Conservation (phyloP, 2,797 vertebrate species). For the Glossophaga mutica region DNA sequence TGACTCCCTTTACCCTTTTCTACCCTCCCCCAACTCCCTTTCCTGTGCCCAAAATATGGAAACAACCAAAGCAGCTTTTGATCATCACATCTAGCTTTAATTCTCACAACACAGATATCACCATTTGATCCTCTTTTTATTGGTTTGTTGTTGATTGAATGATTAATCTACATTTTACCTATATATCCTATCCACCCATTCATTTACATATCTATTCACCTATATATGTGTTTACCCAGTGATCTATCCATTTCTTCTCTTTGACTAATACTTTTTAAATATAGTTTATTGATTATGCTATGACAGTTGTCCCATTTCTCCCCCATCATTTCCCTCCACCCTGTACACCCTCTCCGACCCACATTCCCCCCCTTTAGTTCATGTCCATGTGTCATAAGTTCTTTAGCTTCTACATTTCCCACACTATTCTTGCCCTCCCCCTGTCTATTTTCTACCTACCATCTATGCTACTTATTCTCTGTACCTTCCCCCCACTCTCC, state of each 20-base stretch:
- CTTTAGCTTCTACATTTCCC: too few relatives aligned
- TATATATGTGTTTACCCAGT: too few relatives aligned
- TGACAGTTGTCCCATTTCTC: too few relatives aligned
- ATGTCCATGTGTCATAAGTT: too few relatives aligned
- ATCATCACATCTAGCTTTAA: background rate
- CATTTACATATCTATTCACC: background rate
- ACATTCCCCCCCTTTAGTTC: too few relatives aligned
- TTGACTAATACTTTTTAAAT: background rate
- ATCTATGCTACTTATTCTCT: too few relatives aligned
- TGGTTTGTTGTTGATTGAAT: background rate
- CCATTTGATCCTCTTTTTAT: background rate
- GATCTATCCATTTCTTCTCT: background rate
- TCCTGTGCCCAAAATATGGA: background rate
- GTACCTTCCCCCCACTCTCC: too few relatives aligned
- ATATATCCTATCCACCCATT: background rate
- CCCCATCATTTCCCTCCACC: too few relatives aligned
- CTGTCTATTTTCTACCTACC: too few relatives aligned
- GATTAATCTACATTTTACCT: background rate
- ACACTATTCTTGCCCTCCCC: too few relatives aligned
- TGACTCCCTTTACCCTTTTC: background rate
- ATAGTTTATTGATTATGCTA: background rate
- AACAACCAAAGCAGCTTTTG: background rate
- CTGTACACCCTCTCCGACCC: too few relatives aligned
- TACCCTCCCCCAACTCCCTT: background rate
- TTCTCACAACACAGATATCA: background rate